Evolutionary conservation across 2,888 invertebrate species (phyloP), one percentile per base, ranked within the genome.

Genomic region (Athripsodes cinereus): DNA sequence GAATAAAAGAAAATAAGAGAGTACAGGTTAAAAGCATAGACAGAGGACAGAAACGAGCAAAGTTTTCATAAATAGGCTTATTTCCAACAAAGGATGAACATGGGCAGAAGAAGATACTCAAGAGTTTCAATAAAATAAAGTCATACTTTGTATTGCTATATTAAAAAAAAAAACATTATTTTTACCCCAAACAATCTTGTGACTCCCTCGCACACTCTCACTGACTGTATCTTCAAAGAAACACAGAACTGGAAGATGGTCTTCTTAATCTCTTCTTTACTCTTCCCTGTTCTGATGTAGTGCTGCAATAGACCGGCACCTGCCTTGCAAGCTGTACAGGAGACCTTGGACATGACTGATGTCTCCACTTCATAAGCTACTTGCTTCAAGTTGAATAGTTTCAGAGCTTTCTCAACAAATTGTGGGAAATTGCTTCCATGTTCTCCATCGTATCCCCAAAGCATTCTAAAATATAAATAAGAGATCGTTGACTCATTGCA

Each of bases 341-440:
- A 92, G 1, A 94, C 92, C 72, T 87, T 90, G 1, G 92, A 92
- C 87, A 92, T 87, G n/a, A 93, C 87, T 50, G 91, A 91, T 66
- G 92, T 92, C 74, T 94, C 93, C 52, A 94, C 88, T 79, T 94
- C 94, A 66, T 81, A 83, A 64, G 63, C 63, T 34, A 63, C 63
- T 78, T 92, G 91, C 69, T 90, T 88, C 52, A 94, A 74, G 72
- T 93, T 92, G 35, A 93, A 77, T 54, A 93, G 74, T 69, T 88
- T 88, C 59, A 92, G 73, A 1, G 92, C 91, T 72, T 90, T 90
- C 67, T 92, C 90, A 11, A 92, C 87, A 66, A 92, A 88, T 1
- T 87, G 81, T 0, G 91, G 89, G 64, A 91, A 77, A 62, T 87
- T 87, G 10, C 85, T 80, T 52, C 84, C 82, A 65, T 87, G 83